Evolutionary conservation across 2,113 vertebrate genomes (phyloP), one percentile per base, ranked within the genome.

Genomic region (Dolichotis patagonum): DNA sequence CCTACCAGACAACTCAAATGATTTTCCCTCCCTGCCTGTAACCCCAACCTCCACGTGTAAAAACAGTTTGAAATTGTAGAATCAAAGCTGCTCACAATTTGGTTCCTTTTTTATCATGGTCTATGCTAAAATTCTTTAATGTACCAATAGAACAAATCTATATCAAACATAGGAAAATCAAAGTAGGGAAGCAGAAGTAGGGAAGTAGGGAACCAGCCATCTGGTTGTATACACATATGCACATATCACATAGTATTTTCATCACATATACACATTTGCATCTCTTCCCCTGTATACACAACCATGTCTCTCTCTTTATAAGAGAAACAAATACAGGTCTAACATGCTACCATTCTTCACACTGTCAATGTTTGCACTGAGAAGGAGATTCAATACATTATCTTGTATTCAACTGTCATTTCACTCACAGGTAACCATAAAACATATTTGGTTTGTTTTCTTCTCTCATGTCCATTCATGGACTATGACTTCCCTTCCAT

Each of bases 31-130:
- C 30, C 41, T 92, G 46, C 7, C 58, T 5, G 20, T 85, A 54
- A 92, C 32, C 60, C 32, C 60, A 92, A 65, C 16, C 1, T 93
- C 32, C 80, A n/a, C 46, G 13, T 87, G 22, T 41, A 83, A 85
- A 78, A 32, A 91, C 26, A 69, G 75, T 89, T 92, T 75, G 22
- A 89, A 91, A 35, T 67, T 93, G 85, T 80, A 77, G 35, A 52
- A 69, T 22, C 46, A 38, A 46, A 84, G 1, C 9, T 90, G 17
- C 28, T 89, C 73, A 90, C n/a, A 85, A 95, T 2, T 69, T 14
- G 13, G 3, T n/a, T 30, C 22, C 2, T 93, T 93, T 89, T 54
- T 58, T 46, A 77, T 81, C 82, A 73, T 9, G 12, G 16, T 28
- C 49, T 71, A 16, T 67, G 52, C 0, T 26, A 91, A 86, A 52